A percentile compares a stretch with the other conserved stretches of the same genome.
Evolutionary conservation across 2,113 vertebrate species (phyloP).

Genomic region (Gallinago undulata): DNA sequence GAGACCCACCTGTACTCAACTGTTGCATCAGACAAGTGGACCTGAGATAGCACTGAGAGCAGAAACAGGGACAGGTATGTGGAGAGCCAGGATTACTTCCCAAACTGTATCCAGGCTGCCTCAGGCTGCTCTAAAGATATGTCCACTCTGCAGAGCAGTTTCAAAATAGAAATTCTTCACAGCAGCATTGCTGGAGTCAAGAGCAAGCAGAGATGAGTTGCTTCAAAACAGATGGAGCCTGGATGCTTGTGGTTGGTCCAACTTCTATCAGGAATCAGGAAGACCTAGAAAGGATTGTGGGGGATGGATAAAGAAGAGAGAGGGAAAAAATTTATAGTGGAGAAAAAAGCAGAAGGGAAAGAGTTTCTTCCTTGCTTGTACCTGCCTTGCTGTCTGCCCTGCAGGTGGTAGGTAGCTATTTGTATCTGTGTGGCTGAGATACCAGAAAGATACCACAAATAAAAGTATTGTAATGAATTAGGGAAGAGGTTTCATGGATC

Average conservation of each 20-base stretch:
- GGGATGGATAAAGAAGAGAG: neutral
- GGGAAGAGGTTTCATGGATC: neutral
- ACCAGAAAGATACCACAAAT: neutral
- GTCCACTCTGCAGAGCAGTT: neutral
- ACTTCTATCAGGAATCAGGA: neutral
- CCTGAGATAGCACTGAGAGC: neutral
- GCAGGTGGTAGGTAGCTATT: neutral
- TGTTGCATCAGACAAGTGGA: accelerated
- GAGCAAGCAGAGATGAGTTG: neutral
- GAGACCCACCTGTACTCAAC: neutral
- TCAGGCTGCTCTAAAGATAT: neutral
- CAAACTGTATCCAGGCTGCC: neutral
- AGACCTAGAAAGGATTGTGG: neutral
- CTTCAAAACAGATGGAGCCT: neutral
- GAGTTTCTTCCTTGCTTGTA: neutral
- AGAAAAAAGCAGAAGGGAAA: neutral
- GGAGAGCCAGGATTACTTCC: neutral
- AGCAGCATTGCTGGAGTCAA: neutral
- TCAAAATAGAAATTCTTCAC: neutral
- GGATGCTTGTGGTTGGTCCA: accelerated
- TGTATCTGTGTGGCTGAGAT: neutral
- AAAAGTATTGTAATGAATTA: neutral
- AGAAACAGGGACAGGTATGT: neutral
- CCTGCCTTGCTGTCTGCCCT: neutral
- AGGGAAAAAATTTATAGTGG: neutral